Conservation (phyloP, 2,113 vertebrate species). For the Naja naja region DNA sequence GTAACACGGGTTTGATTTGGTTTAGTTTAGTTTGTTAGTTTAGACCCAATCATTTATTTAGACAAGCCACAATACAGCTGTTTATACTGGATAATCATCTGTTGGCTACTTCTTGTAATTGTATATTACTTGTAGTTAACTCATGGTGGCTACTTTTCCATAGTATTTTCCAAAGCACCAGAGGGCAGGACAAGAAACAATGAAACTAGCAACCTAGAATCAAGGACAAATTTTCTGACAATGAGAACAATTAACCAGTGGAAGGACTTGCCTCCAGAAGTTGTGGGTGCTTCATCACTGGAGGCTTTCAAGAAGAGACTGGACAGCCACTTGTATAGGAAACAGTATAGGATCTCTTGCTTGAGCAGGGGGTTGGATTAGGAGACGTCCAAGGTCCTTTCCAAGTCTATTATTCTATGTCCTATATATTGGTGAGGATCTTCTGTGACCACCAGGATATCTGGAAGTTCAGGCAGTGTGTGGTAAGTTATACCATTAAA, state of each 20-base stretch:
- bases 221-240: background rate
- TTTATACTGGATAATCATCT: slow-evolving; percentile 27
- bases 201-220: background rate
- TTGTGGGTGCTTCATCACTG: background rate
- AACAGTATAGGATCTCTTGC: background rate
- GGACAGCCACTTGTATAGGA: background rate
- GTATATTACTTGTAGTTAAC: background rate
- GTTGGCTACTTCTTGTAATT: background rate
- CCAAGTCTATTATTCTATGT: too few relatives aligned
- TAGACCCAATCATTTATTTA: slow-evolving; percentile 34
- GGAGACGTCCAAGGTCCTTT: too few relatives aligned
- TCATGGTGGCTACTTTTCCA: background rate
- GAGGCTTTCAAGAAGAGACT: background rate
- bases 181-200: background rate
- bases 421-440: background rate
- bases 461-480: background rate
- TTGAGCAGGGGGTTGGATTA: too few relatives aligned
- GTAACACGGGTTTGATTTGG: slow-evolving; percentile 41
- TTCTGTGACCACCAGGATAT: background rate
- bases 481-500: background rate
- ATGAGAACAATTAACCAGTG: background rate
- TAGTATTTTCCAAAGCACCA: background rate
- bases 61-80: slow-evolving; percentile 49
- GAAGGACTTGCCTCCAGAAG: background rate
- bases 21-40: slow-evolving; percentile 50